Percentiles rank a stretch among this genome's conserved stretches.
Conservation (phyloP, 1,140 invertebrate species). For the Pachyrhynchus sulphureomaculatus region DNA sequence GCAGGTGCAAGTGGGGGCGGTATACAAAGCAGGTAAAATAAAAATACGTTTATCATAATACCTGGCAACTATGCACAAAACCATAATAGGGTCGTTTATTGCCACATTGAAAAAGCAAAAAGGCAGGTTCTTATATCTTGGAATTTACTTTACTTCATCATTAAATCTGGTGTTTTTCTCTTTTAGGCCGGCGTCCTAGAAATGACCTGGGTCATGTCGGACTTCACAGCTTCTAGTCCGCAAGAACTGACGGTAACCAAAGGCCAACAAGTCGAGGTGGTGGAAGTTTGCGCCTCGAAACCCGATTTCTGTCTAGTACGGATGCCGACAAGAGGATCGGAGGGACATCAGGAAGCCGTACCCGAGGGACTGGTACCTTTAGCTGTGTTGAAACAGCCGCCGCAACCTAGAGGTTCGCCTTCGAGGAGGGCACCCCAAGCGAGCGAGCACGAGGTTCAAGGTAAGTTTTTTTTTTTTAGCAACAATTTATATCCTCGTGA, state of each 20-base stretch:
- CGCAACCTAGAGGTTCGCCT: conserved; percentile 62
- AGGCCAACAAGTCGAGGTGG: conserved; percentile 89
- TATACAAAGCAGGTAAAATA: no score
- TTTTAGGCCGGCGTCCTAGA: conserved; percentile 69
- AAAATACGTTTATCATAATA: no score
- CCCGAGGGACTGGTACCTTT: conserved; percentile 82
- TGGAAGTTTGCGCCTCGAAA: conserved; percentile 65
- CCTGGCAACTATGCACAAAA: no score
- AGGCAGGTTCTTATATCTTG: no score
- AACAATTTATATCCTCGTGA: no score
- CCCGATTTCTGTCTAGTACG: conserved; percentile 68
- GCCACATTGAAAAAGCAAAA: no score
- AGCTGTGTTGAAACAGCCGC: conserved; percentile 78
- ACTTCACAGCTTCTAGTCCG: conserved; percentile 70
- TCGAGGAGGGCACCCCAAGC: conserved; percentile 53
- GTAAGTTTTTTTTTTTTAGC: conserved; percentile 10
- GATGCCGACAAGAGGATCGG: conserved; percentile 57
- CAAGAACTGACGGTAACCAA: conserved; percentile 78
- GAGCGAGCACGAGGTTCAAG: conserved; percentile 46
- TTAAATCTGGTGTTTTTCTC: no score
- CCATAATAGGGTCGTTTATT: no score
- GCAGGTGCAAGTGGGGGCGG: no score
- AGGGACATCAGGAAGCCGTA: conserved; percentile 60
- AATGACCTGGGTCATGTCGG: conserved; percentile 84
- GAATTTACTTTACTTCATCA: no score